Base-by-base conservation (phyloP, 2,113 vertebrate genomes). In the Hypanus sabinus region DNA sequence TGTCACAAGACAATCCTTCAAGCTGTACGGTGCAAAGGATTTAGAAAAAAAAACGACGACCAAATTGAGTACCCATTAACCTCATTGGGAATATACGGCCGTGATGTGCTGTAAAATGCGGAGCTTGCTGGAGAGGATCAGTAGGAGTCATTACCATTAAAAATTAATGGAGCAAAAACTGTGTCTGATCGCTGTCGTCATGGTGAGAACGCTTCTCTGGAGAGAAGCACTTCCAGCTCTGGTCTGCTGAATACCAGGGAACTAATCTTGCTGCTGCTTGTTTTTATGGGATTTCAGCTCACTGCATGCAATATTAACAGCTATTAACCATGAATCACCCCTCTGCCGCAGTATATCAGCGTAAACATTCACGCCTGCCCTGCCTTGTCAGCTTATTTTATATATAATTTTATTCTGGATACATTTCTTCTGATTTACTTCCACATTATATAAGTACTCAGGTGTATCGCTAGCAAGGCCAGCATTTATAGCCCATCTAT, bases 101-200 rank as follows among this genome's bases (percentile, higher is more conserved):
- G 16, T 68, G 36, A 93, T 46, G 68, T 93, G 90, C 90, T 73
- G 73, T 93, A 93, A 93, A 93, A 46, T 46, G 24, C 18, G 68
- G 73, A 93, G 57, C 68, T 93, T 93, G 73, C 68, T 73, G 36
- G 73, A 27, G 68, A 36, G 90, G 90, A 93, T 36, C 24, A 46
- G 33, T 46, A 71, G 65, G 10, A 70, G 62, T 93, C 90, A 73
- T 70, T 71, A 93, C 36, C 90, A 93, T 93, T 93, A 93, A 93
- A 93, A 38, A 93, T 93, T 93, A 93, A 93, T 93, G 36, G 90
- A 73, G 36, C 90, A 93, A 70, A 93, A 93, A 93, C 90, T 70
- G 90, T 36, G 70, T 38, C 65, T 73, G 90, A 93, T 73, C 90
- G 27, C 65, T 93, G 90, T 93, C 68, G 90, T 93, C 90, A 93